Evolutionary conservation across 2,797 vertebrate species (phyloP), one percentile per base, ranked within the genome.

Genomic region (Furcifer pardalis): DNA sequence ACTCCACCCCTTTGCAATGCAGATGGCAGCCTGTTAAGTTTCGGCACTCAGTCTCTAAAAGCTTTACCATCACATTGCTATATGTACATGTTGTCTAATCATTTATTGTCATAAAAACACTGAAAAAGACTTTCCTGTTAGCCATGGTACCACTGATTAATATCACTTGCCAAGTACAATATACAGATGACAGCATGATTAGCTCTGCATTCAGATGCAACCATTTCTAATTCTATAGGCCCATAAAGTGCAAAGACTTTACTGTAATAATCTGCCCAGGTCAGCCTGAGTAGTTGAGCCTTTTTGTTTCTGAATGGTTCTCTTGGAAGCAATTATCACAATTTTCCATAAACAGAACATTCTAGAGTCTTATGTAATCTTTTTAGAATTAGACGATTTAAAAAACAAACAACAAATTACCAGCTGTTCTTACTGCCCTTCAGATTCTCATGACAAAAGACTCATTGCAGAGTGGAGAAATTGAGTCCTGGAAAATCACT

Each of bases 401-500:
- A 59, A 71, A 84, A 73, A 56, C 32, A n/a, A n/a, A n/a, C n/a
- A 2, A 85, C 62, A 69, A 37, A 88, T 60, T 89, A 78, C 63
- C 79, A 87, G 83, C 35, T 60, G 0, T 12, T 1, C 0, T 9
- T 40, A 30, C 52, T 81, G 63, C 85, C 86, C 86, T 89, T 84
- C 83, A 69, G 84, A 65, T 84, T 44, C 87, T 90, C 80, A 21
- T 52, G 72, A 63, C 81, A 65, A 42, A 49, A 91, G 78, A 77
- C 86, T 92, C 52, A 71, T 74, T 89, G 73, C 62, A 84, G 65
- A 77, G 69, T 79, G 81, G 32, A 46, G 79, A 76, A 82, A 84
- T 37, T 30, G 69, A 37, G 66, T 84, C 83, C 84, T 74, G 87
- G 81, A 87, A 91, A 90, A 86, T 82, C 78, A 78, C 15, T 82